Conservation (phyloP, 2,113 vertebrate genomes). For the Hydrolagus affinis region DNA sequence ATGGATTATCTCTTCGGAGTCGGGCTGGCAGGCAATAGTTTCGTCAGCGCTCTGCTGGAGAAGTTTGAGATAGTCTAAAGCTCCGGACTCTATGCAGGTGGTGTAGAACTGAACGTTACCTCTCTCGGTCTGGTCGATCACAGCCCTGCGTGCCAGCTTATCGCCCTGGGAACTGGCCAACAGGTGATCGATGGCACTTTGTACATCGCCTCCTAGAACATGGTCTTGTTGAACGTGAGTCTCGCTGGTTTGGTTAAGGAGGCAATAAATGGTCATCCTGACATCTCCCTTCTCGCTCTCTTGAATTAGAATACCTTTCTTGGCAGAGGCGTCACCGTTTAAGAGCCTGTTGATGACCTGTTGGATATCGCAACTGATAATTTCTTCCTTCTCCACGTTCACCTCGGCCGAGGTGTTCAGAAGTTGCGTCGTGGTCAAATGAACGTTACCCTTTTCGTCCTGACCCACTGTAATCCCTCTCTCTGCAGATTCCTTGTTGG, state of each 20-base stretch:
- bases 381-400: constrained; percentile 65
- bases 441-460: constrained; percentile 76
- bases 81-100: constrained; percentile 81
- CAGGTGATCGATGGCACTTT: constrained; percentile 61
- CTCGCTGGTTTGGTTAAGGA: constrained; percentile 66
- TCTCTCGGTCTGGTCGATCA: constrained; percentile 66
- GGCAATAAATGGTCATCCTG: constrained; percentile 81
- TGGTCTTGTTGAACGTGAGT: constrained; percentile 56
- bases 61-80: constrained; percentile 73
- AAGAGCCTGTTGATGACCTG: constrained; percentile 74
- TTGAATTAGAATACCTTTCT: constrained; percentile 80
- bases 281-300: constrained; percentile 83
- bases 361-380: constrained; percentile 71
- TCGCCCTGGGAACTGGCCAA: constrained; percentile 54
- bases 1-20: constrained; percentile 62
- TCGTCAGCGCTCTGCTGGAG: constrained; percentile 61
- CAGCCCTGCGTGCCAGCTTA: constrained; percentile 53
- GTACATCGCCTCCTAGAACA: constrained; percentile 68
- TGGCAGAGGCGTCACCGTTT: constrained; percentile 49
- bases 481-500: constrained; percentile 52
- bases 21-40: constrained; percentile 43
- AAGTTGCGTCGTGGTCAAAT: constrained; percentile 66
- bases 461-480: constrained; percentile 63
- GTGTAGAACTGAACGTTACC: constrained; percentile 84
- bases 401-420: constrained; percentile 60